Percentiles rank a stretch among this genome's conserved stretches.
These are phyloP conservation scores for Centropristis striata DNA, from an alignment of 2,113 vertebrate genomes.

Conservation along the genomic window DNA sequence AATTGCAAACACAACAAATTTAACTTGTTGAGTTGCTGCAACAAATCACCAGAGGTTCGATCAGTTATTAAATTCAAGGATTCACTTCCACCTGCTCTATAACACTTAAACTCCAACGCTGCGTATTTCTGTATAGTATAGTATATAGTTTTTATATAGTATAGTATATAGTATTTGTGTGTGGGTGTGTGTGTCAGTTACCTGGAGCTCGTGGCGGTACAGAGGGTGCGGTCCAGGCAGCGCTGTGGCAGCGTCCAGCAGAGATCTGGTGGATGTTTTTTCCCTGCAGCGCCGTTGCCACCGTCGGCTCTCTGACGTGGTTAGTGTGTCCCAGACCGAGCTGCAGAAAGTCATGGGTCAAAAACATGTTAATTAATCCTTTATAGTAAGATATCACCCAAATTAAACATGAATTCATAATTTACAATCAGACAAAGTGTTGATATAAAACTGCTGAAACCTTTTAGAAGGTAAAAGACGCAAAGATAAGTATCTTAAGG, in stretches of 20 bases:
- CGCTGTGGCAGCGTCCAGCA: slow-evolving; percentile 87
- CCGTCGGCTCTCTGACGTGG: slow-evolving; percentile 85
- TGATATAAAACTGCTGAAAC: not conserved
- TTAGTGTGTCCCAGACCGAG: slow-evolving; percentile 87
- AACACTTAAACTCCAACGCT: too few relatives aligned
- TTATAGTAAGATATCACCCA: not conserved
- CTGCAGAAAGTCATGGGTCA: slow-evolving; percentile 51
- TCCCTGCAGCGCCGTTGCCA: slow-evolving; percentile 80
- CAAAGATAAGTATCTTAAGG: too few relatives aligned
- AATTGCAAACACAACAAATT: not conserved
- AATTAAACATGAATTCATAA: not conserved
- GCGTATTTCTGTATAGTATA: too few relatives aligned
- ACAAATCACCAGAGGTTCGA: too few relatives aligned
- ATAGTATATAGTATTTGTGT: slow-evolving; percentile 2
- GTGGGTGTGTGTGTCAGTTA: slow-evolving; percentile 22
- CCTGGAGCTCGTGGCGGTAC: slow-evolving; percentile 83
- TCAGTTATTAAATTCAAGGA: too few relatives aligned
- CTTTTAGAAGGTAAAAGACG: not conserved
- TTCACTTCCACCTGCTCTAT: too few relatives aligned
- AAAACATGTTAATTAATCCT: not conserved
- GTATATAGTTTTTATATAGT: too few relatives aligned
- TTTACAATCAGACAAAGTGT: not conserved
- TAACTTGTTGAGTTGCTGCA: not conserved
- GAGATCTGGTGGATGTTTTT: slow-evolving; percentile 87
- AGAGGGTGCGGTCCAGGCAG: slow-evolving; percentile 86